phyloP scores from a whole-genome alignment of 2,113 vertebrate genomes.

The Pseudorasbora parva region DNA sequence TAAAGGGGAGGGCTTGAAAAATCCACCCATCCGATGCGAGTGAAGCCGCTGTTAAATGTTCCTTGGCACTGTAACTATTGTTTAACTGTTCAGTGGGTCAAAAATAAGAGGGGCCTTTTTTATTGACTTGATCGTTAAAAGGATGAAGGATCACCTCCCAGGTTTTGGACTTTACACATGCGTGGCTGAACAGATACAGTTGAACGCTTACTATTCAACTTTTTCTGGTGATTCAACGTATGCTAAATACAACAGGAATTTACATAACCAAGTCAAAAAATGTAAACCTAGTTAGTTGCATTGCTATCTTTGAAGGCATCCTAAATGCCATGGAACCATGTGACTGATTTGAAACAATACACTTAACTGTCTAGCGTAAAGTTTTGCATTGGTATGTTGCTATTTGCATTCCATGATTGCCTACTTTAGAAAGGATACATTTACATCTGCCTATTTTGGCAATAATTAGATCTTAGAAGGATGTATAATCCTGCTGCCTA shows the following conservation, averaged over 20 bases:
- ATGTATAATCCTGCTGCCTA: not conserved
- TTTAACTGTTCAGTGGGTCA: slow-evolving; percentile 44
- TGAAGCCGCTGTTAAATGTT: slow-evolving; percentile 36
- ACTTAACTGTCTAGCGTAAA: not conserved
- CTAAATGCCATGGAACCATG: too few species aligned
- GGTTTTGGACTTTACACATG: not conserved
- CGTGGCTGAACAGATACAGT: not conserved
- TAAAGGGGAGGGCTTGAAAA: slow-evolving; percentile 10
- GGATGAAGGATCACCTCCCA: not conserved
- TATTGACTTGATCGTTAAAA: not conserved
- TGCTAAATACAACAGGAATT: too few species aligned
- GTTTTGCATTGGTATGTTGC: not conserved
- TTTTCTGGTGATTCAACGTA: too few species aligned
- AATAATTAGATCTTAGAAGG: not conserved
- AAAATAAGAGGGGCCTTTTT: slow-evolving; percentile 25
- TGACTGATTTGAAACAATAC: not conserved
- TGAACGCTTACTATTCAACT: not conserved
- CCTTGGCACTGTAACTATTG: slow-evolving; percentile 43
- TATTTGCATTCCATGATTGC: not conserved
- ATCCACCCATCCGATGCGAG: not conserved
- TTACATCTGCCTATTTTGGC: not conserved
- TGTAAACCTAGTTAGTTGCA: too few species aligned
- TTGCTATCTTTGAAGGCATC: too few species aligned
- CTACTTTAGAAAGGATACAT: not conserved
- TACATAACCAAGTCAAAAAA: too few species aligned